phyloP scores from a whole-genome alignment of 2,888 invertebrate genomes.

The Melieria omissa region DNA sequence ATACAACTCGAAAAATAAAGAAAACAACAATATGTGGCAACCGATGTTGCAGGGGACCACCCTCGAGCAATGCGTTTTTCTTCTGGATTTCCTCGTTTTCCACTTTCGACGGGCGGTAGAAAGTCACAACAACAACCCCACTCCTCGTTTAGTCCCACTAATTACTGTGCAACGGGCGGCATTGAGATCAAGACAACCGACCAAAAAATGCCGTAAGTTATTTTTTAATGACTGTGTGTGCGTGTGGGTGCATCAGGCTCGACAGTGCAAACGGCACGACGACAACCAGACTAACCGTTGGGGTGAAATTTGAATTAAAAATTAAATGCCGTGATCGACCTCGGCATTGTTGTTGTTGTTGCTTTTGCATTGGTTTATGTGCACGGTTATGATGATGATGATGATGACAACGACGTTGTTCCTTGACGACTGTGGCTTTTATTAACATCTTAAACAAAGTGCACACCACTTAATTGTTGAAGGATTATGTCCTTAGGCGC shows the following conservation, averaged over 20 bases:
- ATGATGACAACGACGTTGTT: not conserved
- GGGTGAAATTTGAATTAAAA: conserved; percentile 37
- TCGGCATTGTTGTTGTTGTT: conserved; percentile 21
- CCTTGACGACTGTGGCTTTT: conserved; percentile 35
- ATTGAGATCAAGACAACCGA: too few species aligned
- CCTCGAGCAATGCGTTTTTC: conserved; percentile 3
- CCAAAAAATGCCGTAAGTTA: too few species aligned
- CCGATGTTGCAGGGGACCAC: conserved; percentile 15
- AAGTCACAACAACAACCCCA: too few species aligned
- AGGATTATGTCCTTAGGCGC: conserved; percentile 38
- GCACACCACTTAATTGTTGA: conserved; percentile 41
- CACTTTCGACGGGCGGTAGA: too few species aligned
- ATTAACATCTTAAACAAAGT: conserved; percentile 43
- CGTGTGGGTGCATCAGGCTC: too few species aligned
- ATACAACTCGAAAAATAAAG: conserved; percentile 8
- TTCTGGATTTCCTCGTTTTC: too few species aligned
- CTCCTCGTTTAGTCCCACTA: too few species aligned
- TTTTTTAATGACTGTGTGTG: too few species aligned
- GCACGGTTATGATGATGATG: conserved; percentile 22
- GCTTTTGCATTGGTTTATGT: conserved; percentile 19
- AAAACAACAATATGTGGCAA: conserved; percentile 4
- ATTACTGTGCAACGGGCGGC: too few species aligned
- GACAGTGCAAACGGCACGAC: too few species aligned
- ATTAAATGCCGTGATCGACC: conserved; percentile 39
- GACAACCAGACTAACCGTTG: not conserved